Conservation (phyloP, 2,797 vertebrate species). For the Gymnodraco acuticeps region DNA sequence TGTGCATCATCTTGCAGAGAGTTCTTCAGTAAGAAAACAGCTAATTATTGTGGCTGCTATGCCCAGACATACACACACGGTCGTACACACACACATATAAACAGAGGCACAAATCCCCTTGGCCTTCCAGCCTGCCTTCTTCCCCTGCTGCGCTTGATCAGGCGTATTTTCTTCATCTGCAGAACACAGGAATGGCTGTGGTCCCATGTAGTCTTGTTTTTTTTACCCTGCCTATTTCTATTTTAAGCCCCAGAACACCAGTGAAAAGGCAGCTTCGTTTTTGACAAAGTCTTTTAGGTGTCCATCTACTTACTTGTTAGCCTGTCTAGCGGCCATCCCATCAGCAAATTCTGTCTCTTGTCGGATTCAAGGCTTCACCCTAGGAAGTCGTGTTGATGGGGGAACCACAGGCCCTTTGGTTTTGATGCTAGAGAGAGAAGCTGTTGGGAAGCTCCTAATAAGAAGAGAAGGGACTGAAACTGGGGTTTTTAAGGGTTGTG, state of each 20-base stretch:
- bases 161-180: conserved; percentile 75
- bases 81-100: conserved; percentile 33
- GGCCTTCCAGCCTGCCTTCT: conserved; percentile 68
- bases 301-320: conserved; percentile 72
- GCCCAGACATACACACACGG: conserved; percentile 49
- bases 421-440: conserved; percentile 57
- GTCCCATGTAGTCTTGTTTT: conserved; percentile 73
- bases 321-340: conserved; percentile 59
- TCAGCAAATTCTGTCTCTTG: conserved; percentile 63
- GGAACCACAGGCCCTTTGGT: conserved; percentile 48
- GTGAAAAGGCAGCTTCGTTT: conserved; percentile 57
- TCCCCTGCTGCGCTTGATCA: conserved; percentile 79
- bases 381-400: conserved; percentile 61
- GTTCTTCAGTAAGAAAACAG: conserved; percentile 33
- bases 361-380: conserved; percentile 64
- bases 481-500: conserved; percentile 42
- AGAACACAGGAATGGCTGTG: conserved; percentile 73
- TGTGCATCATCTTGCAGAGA: conserved; percentile 47
- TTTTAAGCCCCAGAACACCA: conserved; percentile 68
- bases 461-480: conserved; percentile 58
- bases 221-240: conserved; percentile 69
- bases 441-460: conserved; percentile 71
- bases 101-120: conserved; percentile 67
- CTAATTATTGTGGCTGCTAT: conserved; percentile 44
- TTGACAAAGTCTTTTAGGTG: conserved; percentile 76